Base-by-base conservation (phyloP, 2,113 vertebrate genomes). In the Rhinoderma darwinii region DNA sequence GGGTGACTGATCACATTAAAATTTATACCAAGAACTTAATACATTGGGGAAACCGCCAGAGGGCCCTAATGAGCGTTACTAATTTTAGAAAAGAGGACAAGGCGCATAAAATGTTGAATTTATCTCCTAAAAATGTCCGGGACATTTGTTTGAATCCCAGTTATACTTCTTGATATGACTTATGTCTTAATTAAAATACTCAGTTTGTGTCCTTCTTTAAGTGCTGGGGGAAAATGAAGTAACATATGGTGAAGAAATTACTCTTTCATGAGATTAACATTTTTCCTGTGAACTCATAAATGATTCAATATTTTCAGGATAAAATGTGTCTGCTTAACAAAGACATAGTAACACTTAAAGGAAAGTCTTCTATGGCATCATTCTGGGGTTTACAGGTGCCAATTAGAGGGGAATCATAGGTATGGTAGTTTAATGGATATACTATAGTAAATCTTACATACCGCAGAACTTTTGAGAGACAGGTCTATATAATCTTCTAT, bases 191-290 rank as follows among this genome's bases (percentile, higher is more conserved):
- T 86, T 86, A 86, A 44, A 37, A n/a, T 72, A 30, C 77, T 47
- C 73, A 44, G 84, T 77, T 77, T 76, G 73, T 85, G 72, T 85
- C 73, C 84, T 17, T 74, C 32, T 73, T 73, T 82, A 74, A 73
- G 39, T 82, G 75, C 50, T 32, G 47, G 20, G 6, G 50, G 50
- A 74, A 81, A 82, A 41, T 51, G 77, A 73, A 61, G 77, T 74
- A 87, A 59, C 85, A 87, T 87, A 87, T 87, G 85, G 85, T 30
- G 35, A 82, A 73, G 35, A 43, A 80, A 74, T 87, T 73, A 87
- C 79, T 87, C 77, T 82, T 87, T 82, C 66, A 87, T 82, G 66
- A 74, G 85, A 87, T n/a, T 74, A 81, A 74, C 50, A 47, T 87
- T 87, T 77, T 87, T 59, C 39, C 47, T 82, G 47, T 59, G 51